Evolutionary conservation across 2,113 vertebrate genomes (phyloP), one percentile per base, ranked within the genome.

Genomic region (Zingel zingel): DNA sequence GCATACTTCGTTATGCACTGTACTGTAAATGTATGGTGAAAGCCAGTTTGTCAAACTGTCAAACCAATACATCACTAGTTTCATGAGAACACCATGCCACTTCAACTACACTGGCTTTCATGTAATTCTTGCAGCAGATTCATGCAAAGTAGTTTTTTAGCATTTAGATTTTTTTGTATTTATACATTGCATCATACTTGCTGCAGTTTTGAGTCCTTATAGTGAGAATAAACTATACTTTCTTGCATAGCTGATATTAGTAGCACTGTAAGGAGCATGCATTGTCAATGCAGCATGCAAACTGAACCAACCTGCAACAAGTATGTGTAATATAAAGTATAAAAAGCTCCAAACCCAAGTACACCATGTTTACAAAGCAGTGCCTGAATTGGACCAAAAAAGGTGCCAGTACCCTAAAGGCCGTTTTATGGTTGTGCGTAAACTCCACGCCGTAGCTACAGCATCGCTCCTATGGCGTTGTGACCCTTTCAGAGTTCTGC

Each of bases 21-120:
- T 81, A 62, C 61, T 33, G 43, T 81, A 76, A 81, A 81, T 78
- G 47, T 79, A 75, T 15, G 27, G 48, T 39, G 63, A 88, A 58
- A 62, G 50, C 39, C 51, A 57, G 81, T 84, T 87, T 86, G 83
- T 86, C 74, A 18, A 15, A 72, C 81, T 88, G 78, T 86, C 88
- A 89, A 47, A 76, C 57, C 25, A 48, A 64, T 85, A 27, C 45
- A 63, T 75, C 64, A 59, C 2, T 5, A 39, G 21, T 69, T 56
- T 81, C 12, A 56, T 72, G 62, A 48, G 15, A 63, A 64, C 69
- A 16, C 47, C 62, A 62, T 1, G 25, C 56, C 43, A 36, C 58
- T 45, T 66, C 21, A 63, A 27, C 39, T 11, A 7, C 11, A 10
- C 2, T 6, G 23, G 19, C 25, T 59, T 74, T 45, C 18, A 23